Percentiles rank a stretch among this genome's conserved stretches.
phyloP scores from a whole-genome alignment of 2,888 invertebrate species.

The Mesorhabditis spiculigera region DNA sequence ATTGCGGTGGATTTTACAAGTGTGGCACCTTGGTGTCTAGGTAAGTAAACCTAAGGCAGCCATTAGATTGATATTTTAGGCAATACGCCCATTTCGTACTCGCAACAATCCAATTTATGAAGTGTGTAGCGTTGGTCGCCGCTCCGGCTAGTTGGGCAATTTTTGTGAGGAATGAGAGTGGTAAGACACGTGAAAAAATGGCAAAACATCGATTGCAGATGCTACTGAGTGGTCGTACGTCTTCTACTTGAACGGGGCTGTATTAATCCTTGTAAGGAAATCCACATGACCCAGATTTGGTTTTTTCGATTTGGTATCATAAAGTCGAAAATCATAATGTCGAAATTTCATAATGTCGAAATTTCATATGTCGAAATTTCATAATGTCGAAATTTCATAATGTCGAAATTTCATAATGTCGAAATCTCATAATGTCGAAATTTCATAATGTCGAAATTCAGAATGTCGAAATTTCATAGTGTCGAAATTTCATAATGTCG shows the following conservation, averaged over 20 bases:
- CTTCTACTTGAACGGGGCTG: constrained; percentile 29
- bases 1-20: constrained; percentile 55
- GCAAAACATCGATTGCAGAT: no score
- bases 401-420: no score
- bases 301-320: constrained; percentile 9
- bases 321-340: no score
- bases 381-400: no score
- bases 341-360: no score
- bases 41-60: constrained; percentile 14
- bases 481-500: no score
- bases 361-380: no score
- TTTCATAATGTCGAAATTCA: no score
- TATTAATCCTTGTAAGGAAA: constrained; percentile 29
- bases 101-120: constrained; percentile 49
- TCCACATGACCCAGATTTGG: no score
- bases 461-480: no score
- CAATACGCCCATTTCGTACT: constrained; percentile 47
- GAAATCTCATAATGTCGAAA: no score
- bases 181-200: no score
- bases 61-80: constrained; percentile 12
- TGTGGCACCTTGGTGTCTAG: constrained; percentile 48
- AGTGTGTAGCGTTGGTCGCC: constrained; percentile 47
- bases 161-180: constrained; percentile 37
- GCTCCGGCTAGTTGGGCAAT: constrained; percentile 43
- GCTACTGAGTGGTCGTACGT: constrained; percentile 33